Evolutionary conservation across 2,888 invertebrate genomes (phyloP), one percentile per base, ranked within the genome.

Genomic region (Netelia inedita): DNA sequence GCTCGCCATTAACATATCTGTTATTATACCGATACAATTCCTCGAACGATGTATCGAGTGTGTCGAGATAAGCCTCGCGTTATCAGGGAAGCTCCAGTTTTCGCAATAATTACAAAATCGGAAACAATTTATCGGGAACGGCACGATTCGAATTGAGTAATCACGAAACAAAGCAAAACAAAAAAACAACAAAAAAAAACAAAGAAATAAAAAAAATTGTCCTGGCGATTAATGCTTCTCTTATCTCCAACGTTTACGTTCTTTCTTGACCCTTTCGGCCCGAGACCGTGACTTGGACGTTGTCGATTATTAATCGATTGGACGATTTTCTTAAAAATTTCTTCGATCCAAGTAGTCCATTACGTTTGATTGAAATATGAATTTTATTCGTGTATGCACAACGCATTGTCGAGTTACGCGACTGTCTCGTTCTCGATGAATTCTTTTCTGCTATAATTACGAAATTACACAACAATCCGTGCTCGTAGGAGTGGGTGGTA

Each of bases 51-150:
- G 57, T 72, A 50, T 61, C 53, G n/a, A 41, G 41, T 81, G 35
- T 53, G 19, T 55, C 16, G 19, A 14, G 46, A 74, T 74, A 68
- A 71, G 41, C 46, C 35, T 10, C 21, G 14, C 35, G 10, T 50
- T 72, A 71, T 76, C 66, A 35, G 35, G 1, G 16, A 59, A 80
- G 41, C 23, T 57, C 66, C 41, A 68, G 66, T 73, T 82, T 78
- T 82, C 82, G 82, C 82, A 78, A 78, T 53, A 41, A 41, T 61
- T 50, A 41, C 65, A 21, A 73, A 46, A 21, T 41, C 43, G 68
- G 50, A 21, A 46, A 68, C 11, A 43, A 69, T 61, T 72, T 68
- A 82, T 68, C 82, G 55, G 3, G 73, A 55, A 78, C 66, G 41
- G 2, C 14, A 11, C 14, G 46, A 10, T 46, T 14, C 10, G 14